These are phyloP conservation scores for Lochmaea capreae DNA, from an alignment of 2,888 invertebrate species.

Conservation along the genomic window DNA sequence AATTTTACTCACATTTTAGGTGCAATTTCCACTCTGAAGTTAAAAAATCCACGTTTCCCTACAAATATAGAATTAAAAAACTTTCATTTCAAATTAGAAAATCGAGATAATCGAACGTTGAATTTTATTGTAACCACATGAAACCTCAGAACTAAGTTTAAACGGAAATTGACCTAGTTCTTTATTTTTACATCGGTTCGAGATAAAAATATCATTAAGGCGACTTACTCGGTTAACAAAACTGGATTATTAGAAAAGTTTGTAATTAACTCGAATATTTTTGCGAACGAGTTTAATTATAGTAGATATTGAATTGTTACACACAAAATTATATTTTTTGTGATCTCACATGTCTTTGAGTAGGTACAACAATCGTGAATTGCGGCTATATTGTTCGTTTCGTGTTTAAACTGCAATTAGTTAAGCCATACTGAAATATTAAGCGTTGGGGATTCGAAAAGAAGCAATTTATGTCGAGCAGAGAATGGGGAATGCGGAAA, in stretches of 20 bases:
- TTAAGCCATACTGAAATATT: no score
- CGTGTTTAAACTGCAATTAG: no score
- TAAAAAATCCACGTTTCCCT: no score
- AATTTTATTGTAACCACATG: background rate
- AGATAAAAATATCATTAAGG: slow-evolving; percentile 4
- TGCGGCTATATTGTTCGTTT: no score
- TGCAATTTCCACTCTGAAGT: background rate
- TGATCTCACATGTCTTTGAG: no score
- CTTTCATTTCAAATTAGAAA: background rate
- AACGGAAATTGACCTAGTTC: slow-evolving; percentile 5
- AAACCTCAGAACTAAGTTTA: slow-evolving; percentile 3
- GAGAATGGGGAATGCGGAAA: no score
- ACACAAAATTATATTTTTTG: no score
- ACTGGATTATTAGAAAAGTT: background rate
- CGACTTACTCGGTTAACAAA: background rate
- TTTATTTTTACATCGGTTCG: slow-evolving; percentile 4
- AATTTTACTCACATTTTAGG: background rate
- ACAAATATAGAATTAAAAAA: no score
- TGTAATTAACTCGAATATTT: background rate
- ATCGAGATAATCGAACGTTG: background rate
- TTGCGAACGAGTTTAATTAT: background rate
- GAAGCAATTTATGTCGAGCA: no score
- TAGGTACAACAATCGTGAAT: no score
- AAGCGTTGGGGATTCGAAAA: no score
- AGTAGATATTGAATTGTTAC: background rate